Evolutionary conservation across 2,113 vertebrate genomes (phyloP).

Genomic region (Halcyon malimbica): DNA sequence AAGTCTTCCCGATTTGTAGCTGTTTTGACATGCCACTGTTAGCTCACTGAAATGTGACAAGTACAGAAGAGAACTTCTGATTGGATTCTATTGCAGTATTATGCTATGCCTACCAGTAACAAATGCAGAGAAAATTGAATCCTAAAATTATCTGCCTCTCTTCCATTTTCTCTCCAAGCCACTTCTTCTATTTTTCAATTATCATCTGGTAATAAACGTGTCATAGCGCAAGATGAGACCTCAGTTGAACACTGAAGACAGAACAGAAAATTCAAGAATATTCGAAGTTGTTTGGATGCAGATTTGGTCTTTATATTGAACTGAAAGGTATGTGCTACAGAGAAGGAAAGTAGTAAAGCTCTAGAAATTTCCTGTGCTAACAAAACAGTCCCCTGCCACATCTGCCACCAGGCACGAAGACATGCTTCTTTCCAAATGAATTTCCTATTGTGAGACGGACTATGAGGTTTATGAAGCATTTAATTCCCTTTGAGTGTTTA

Average conservation of each 20-base stretch:
- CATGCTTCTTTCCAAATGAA: background rate
- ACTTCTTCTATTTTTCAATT: conserved; percentile 74
- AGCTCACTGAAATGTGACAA: conserved; percentile 57
- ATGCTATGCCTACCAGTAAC: conserved; percentile 56
- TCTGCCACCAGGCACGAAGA: background rate
- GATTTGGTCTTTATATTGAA: conserved; percentile 31
- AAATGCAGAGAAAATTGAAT: conserved; percentile 73
- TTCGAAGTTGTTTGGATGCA: conserved; percentile 65
- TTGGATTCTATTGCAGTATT: conserved; percentile 50
- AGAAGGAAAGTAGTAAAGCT: background rate
- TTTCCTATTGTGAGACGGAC: background rate
- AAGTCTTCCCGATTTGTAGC: conserved; percentile 37
- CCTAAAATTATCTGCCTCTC: conserved; percentile 68
- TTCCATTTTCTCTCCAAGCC: conserved; percentile 61
- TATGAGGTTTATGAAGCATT: background rate
- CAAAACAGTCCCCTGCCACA: background rate
- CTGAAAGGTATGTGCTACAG: background rate
- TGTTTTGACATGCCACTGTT: conserved; percentile 61
- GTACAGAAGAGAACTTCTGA: conserved; percentile 51
- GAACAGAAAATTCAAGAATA: conserved; percentile 49
- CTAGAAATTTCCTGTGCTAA: conserved; percentile 12
- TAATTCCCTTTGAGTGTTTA: background rate
- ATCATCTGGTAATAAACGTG: conserved; percentile 71
- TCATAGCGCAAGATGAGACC: conserved; percentile 63
- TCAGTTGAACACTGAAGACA: conserved; percentile 20